Evolutionary conservation across 2,888 invertebrate genomes (phyloP).

Genomic region (Biston betularia): DNA sequence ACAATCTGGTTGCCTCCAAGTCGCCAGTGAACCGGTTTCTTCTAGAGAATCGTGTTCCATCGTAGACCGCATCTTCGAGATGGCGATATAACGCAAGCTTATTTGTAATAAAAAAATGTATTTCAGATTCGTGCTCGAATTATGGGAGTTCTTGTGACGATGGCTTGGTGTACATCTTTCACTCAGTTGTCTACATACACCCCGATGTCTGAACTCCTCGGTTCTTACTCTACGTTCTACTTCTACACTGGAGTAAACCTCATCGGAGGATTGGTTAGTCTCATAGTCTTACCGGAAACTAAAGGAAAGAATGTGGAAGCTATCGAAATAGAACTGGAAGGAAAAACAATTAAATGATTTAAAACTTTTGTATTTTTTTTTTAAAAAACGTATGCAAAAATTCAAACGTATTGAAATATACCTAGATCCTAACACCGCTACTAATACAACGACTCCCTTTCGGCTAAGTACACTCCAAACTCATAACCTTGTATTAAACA

Average conservation of each 20-base stretch:
- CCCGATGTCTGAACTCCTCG: slow-evolving; percentile 49
- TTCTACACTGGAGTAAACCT: slow-evolving; percentile 61
- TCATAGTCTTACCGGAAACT: slow-evolving; percentile 68
- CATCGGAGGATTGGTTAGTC: slow-evolving; percentile 55
- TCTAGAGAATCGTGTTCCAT: too few species aligned
- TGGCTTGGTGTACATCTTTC: slow-evolving; percentile 64
- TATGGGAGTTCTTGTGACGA: slow-evolving; percentile 62
- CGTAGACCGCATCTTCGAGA: too few species aligned
- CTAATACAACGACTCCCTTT: too few species aligned
- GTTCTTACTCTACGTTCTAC: slow-evolving; percentile 62
- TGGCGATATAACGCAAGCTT: too few species aligned
- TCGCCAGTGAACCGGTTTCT: too few species aligned
- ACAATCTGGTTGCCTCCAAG: too few species aligned
- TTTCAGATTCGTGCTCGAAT: slow-evolving; percentile 68
- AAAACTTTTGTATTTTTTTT: background rate
- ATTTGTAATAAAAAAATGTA: background rate
- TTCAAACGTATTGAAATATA: too few species aligned
- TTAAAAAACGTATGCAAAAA: too few species aligned
- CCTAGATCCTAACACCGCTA: too few species aligned
- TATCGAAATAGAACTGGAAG: slow-evolving; percentile 56
- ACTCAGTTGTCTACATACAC: slow-evolving; percentile 47
- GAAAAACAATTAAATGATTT: slow-evolving; percentile 4
- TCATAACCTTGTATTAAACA: too few species aligned
- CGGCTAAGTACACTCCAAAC: too few species aligned
- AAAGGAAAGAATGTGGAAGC: slow-evolving; percentile 66